Base-by-base conservation (phyloP, 1,140 invertebrate species). In the Sipha flava region DNA sequence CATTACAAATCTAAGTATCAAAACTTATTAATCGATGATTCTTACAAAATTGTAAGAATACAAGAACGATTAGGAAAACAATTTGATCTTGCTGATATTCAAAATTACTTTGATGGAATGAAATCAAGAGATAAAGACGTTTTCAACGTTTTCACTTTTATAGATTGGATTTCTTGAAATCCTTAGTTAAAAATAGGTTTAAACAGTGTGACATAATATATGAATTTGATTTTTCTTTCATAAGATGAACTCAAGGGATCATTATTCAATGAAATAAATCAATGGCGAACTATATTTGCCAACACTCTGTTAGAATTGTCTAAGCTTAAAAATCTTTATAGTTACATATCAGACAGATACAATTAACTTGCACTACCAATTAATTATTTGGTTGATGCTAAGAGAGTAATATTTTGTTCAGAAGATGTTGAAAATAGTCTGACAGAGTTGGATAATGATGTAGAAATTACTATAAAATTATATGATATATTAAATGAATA, bases 401-500 rank as follows among this genome's bases (percentile, higher is more conserved):
- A 95, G 68, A 90, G 94, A 83, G 92, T 95, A 26, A 97, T 98
- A 94, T 93, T 96, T 81, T 95, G 93, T 1, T 85, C 98, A 72
- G 93, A 94, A 84, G 96, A 97, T 85, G 95, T 98, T 68, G 87
- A 96, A 12, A 95, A 97, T 83, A 93, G 95, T 85, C 95, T 98
- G 86, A 94, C 97, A 14, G 94, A 96, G 83, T 95, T 98, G 91
- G 96, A 98, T 83, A 87, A 97, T 52, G 91, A 90, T 82, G 96
- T 98, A 75, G 93, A 94, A 83, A 95, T 95, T 0, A 95, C 98
- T 79, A 96, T 98, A 91, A 96, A 98, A 87, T 95, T 96, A 0
- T 98, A 97, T 85, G 95, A 95, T 82, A 91, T 97, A 49, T 89
- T 98, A 7, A 92, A 91, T 3, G 91, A 94, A 23, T 95, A 95